Base-by-base conservation (phyloP, 2,797 vertebrate genomes). In the Acomys russatus region DNA sequence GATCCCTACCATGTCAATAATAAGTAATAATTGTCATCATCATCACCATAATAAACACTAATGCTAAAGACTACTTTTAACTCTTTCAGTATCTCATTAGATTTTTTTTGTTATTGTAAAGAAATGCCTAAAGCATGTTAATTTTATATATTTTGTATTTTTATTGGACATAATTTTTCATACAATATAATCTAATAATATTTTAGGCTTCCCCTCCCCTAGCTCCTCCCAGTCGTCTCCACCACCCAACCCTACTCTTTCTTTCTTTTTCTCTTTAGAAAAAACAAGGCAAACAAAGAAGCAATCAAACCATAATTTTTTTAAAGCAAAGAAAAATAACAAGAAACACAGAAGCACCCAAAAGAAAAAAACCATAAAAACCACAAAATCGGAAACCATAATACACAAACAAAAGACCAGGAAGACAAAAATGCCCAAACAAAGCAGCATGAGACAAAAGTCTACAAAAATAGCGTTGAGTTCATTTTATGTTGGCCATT, bases 31-130 rank as follows among this genome's bases (percentile, higher is more conserved):
- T 20, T 66, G 61, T 64, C 15, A 10, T 28, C 35, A 63, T 44
- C 23, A 78, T 44, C 38, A 78, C 33, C 38, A 54, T 71, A n/a
- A 86, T 12, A 25, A 59, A 20, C 22, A 71, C 49, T 73, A 86
- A 78, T 23, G 17, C 49, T 6, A 22, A 30, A 79, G 18, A 49
- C 30, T 94, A 49, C 51, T 97, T 95, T 83, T 5, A 77, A 23
- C 92, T 88, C 38, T 92, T 95, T 85, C 59, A 35, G 80, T 90
- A 83, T 63, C 22, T 92, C 30, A 23, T 51, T 84, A 35, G 73
- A 92, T 28, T n/a, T 96, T 96, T 59, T 89, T 73, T 22, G 33
- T 44, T 44, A 20, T 9, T 84, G 5, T 49, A 49, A 59, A 59
- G 9, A 94, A 89, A 76, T 84, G 11, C n/a, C 61, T 59, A 35